A percentile compares a stretch with the other conserved stretches of the same genome.
Evolutionary conservation across 2,888 invertebrate genomes (phyloP).

Genomic region (Aplocera efformata): DNA sequence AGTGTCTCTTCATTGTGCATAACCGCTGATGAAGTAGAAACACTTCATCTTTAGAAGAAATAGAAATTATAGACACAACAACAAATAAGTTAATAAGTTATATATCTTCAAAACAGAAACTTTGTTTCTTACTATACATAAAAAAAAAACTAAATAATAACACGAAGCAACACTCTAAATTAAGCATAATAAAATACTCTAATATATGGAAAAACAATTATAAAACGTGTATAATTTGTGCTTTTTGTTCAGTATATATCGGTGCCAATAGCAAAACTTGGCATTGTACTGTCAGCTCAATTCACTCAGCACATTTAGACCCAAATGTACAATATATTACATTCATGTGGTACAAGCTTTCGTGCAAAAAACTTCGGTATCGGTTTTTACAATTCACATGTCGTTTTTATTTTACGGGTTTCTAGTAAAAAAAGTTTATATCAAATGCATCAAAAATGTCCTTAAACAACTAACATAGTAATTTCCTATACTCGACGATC

Average conservation of each 20-base stretch:
- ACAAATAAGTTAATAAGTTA: conserved; percentile 78
- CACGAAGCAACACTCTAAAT: conserved; percentile 78
- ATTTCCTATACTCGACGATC: conserved; percentile 61
- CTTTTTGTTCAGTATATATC: conserved; percentile 47
- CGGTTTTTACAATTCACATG: conserved; percentile 73
- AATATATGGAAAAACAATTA: conserved; percentile 65
- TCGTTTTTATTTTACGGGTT: conserved; percentile 69
- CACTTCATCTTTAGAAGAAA: conserved; percentile 49
- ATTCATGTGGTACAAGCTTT: conserved; percentile 73
- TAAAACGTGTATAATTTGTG: conserved; percentile 56
- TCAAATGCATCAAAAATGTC: conserved; percentile 81
- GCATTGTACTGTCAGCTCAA: conserved; percentile 74
- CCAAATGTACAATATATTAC: conserved; percentile 81
- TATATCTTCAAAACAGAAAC: conserved; percentile 72
- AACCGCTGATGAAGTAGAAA: conserved; percentile 44
- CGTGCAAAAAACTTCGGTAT: conserved; percentile 73
- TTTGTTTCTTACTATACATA: conserved; percentile 67
- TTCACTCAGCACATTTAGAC: conserved; percentile 78
- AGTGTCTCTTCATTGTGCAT: conserved; percentile 56
- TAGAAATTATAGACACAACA: conserved; percentile 69
- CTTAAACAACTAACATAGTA: conserved; percentile 79
- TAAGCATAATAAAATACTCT: conserved; percentile 73
- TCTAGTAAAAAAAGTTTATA: conserved; percentile 80
- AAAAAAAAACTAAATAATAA: conserved; percentile 69
- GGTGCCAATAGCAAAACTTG: conserved; percentile 79